Conservation (phyloP, 2,888 invertebrate genomes). For the Apamea sordens region DNA sequence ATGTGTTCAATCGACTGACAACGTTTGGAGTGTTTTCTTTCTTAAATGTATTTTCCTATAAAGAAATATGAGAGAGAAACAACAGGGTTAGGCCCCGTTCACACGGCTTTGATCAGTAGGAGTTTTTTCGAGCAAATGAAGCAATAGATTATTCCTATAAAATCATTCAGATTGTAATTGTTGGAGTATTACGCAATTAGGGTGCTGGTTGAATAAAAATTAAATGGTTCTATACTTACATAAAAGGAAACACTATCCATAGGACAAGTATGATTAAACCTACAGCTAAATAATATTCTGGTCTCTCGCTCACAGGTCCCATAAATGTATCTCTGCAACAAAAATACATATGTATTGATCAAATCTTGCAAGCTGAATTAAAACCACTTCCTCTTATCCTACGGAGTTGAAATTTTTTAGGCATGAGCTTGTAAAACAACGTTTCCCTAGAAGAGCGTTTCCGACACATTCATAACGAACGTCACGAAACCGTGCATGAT, state of each 20-base stretch:
- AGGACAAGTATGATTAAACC: constrained; percentile 78
- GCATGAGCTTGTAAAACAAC: background rate
- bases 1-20: background rate
- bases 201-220: constrained; percentile 4
- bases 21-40: background rate
- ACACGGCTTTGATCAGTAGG: background rate
- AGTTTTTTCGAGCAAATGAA: too few relatives aligned
- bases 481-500: background rate
- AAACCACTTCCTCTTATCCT: too few relatives aligned
- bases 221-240: constrained; percentile 76
- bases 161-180: too few relatives aligned
- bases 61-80: background rate
- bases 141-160: too few relatives aligned
- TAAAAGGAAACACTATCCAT: constrained; percentile 82
- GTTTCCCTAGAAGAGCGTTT: too few relatives aligned
- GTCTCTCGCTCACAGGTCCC: constrained; percentile 76
- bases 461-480: too few relatives aligned
- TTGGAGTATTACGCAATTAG: background rate
- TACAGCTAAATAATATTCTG: constrained; percentile 81
- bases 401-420: too few relatives aligned
- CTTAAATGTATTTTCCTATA: background rate
- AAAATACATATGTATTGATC: background rate
- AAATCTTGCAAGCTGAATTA: too few relatives aligned
- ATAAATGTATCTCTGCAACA: constrained; percentile 81
- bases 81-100: background rate